Evolutionary conservation across 1,140 invertebrate genomes (phyloP).

Genomic region (Lordiphosa clarofinis): DNA sequence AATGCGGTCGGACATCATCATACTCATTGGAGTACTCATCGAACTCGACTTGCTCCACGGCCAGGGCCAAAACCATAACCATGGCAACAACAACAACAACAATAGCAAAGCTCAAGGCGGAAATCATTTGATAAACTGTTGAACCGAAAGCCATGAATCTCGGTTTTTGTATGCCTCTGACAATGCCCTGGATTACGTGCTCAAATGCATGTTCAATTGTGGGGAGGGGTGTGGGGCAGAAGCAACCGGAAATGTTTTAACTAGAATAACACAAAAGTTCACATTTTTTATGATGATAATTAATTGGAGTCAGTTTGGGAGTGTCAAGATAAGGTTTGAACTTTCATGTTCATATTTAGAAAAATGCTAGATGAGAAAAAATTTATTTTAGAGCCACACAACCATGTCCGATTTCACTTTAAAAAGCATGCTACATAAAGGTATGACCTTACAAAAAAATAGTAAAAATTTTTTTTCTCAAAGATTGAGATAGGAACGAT

Average conservation of each 20-base stretch:
- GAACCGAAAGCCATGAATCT: not conserved
- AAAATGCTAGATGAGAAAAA: too few relatives aligned
- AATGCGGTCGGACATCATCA: slow-evolving; percentile 52
- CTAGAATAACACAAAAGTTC: slow-evolving; percentile 6
- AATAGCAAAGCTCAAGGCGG: slow-evolving; percentile 6
- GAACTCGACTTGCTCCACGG: slow-evolving; percentile 16
- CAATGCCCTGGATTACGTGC: slow-evolving; percentile 3
- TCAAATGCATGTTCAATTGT: not conserved
- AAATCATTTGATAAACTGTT: slow-evolving; percentile 47
- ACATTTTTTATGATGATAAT: not conserved
- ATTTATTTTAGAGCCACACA: too few relatives aligned
- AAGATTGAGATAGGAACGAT: too few relatives aligned
- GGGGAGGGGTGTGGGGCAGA: too few relatives aligned
- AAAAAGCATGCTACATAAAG: too few relatives aligned
- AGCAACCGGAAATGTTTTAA: slow-evolving; percentile 18
- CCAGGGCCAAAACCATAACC: not conserved
- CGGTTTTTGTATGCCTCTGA: slow-evolving; percentile 40
- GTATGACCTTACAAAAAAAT: too few relatives aligned
- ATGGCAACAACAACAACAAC: slow-evolving; percentile 1
- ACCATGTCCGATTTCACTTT: too few relatives aligned
- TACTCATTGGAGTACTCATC: slow-evolving; percentile 68
- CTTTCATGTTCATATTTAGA: too few relatives aligned
- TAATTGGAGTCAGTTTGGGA: not conserved
- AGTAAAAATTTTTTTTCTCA: too few relatives aligned
- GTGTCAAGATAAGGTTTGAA: not conserved